Conservation (phyloP, 2,888 invertebrate genomes). For the Oithona nana region DNA sequence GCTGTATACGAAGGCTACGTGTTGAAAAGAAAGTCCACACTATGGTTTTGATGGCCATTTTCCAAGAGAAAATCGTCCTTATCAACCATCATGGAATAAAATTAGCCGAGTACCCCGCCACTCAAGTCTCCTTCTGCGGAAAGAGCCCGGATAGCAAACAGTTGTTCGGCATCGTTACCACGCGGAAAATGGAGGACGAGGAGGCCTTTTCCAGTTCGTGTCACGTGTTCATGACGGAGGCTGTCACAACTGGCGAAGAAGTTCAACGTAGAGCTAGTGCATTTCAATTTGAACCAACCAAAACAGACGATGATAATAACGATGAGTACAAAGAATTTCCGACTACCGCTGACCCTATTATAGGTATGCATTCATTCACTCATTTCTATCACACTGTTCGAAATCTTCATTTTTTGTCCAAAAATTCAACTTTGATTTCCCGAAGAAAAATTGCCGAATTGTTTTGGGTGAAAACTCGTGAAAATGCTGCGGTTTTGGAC, state of each 20-base stretch:
- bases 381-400: too few species aligned
- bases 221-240: conserved; percentile 83
- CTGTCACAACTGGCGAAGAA: conserved; percentile 50
- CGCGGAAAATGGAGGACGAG: conserved; percentile 18
- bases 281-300: conserved; percentile 32
- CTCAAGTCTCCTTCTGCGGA: conserved; percentile 68
- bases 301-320: conserved; percentile 34
- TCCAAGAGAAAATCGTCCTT: conserved; percentile 53
- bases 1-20: conserved; percentile 67
- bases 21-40: conserved; percentile 63
- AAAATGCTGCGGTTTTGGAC: too few species aligned
- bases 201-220: conserved; percentile 46
- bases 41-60: conserved; percentile 62
- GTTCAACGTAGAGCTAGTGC: conserved; percentile 59
- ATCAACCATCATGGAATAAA: conserved; percentile 56
- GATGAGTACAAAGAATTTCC: conserved; percentile 66
- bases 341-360: conserved; percentile 47
- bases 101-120: conserved; percentile 67
- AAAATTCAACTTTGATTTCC: too few species aligned
- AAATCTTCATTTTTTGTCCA: too few species aligned
- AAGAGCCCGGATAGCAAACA: conserved; percentile 73
- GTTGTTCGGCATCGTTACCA: conserved; percentile 77
- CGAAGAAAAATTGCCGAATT: too few species aligned
- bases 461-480: too few species aligned
- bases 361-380: too few species aligned